Evolutionary conservation across 2,113 vertebrate genomes (phyloP).

Genomic region (Crotophaga sulcirostris): DNA sequence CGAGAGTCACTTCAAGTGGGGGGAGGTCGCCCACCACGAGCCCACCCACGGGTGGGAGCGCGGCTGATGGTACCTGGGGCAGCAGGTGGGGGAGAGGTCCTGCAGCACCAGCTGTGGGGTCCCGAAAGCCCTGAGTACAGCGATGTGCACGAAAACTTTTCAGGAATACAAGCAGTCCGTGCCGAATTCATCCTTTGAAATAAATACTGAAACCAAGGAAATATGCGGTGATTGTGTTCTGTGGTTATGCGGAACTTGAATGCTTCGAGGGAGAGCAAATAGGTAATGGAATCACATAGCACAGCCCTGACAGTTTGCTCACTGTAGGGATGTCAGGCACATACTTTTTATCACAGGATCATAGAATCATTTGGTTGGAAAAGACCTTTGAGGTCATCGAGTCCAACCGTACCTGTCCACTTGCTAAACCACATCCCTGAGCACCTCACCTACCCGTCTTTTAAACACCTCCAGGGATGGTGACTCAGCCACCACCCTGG

Average conservation of each 20-base stretch:
- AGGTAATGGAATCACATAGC: not conserved
- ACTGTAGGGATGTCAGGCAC: not conserved
- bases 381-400: too few species aligned
- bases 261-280: not conserved
- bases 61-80: not conserved
- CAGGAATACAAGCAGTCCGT: not conserved
- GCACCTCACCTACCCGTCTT: too few species aligned
- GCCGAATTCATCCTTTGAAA: not conserved
- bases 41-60: not conserved
- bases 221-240: too few species aligned
- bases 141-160: fast-evolving
- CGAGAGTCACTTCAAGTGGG: too few species aligned
- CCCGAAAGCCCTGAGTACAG: fast-evolving
- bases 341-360: not conserved
- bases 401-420: too few species aligned
- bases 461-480: too few species aligned
- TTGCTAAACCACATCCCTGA: too few species aligned
- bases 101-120: fast-evolving
- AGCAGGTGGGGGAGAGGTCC: too few species aligned
- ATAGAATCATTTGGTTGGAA: too few species aligned
- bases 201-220: not conserved
- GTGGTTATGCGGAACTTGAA: fast-evolving
- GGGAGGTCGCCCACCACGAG: not conserved
- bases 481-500: too few species aligned
- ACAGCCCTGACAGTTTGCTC: not conserved